Conservation (phyloP, 2,113 vertebrate species). For the Sinocyclocheilus rhinocerous region DNA sequence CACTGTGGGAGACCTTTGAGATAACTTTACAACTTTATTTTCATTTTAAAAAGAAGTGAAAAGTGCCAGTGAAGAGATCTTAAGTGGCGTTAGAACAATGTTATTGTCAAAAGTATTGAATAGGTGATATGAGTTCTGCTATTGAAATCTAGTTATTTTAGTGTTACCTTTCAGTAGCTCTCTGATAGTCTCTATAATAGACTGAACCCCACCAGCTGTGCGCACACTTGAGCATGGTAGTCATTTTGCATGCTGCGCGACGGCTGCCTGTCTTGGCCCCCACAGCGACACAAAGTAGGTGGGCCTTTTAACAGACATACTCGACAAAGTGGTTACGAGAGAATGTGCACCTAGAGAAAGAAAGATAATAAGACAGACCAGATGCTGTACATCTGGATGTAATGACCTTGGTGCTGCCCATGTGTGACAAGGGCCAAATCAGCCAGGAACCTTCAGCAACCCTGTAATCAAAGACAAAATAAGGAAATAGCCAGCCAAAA, state of each 20-base stretch:
- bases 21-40: background rate
- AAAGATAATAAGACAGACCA: background rate
- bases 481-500: background rate
- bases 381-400: slow-evolving; percentile 25
- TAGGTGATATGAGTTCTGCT: background rate
- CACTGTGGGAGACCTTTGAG: background rate
- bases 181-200: slow-evolving; percentile 30
- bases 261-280: slow-evolving; percentile 19
- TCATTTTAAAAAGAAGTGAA: background rate
- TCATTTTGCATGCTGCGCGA: background rate
- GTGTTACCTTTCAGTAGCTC: background rate
- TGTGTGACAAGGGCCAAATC: slow-evolving; percentile 7
- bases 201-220: slow-evolving; percentile 18
- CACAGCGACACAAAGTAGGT: background rate
- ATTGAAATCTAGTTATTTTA: background rate
- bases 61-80: background rate
- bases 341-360: slow-evolving; percentile 2
- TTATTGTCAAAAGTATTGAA: background rate
- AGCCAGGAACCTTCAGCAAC: background rate
- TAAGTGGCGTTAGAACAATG: background rate
- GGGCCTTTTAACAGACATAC: slow-evolving; percentile 23
- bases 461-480: background rate
- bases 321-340: background rate
- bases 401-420: slow-evolving; percentile 14
- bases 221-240: background rate